Evolutionary conservation across 2,797 vertebrate genomes (phyloP), one percentile per base, ranked within the genome.

Genomic region (Enteromius argenteus): DNA sequence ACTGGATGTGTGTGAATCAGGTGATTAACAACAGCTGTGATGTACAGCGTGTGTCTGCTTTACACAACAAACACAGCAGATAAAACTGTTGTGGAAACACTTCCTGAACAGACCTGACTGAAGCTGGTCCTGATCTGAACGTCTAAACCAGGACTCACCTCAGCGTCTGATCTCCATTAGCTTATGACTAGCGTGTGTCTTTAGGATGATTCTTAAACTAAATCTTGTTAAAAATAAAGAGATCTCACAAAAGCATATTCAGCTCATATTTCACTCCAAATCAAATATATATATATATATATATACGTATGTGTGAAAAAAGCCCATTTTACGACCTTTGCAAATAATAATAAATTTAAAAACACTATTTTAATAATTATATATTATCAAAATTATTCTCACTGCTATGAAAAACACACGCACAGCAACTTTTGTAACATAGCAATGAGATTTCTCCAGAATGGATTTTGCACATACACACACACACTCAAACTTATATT

Each of bases 41-140:
- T 8, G n/a, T 27, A 27, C 0, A 5, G n/a, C 10, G 69, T 49
- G 69, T 73, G 27, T 30, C 44, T 72, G 27, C 71, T 56, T 56
- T 75, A 75, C 51, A 75, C 51, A 56, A 37, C 30, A 75, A 14
- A 75, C 49, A 75, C 72, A 75, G 17, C 46, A 51, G 44, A 13
- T 51, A 21, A 51, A 74, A 13, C 51, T 75, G 72, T 75, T 37
- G 51, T 56, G 73, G 49, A 75, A 75, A 75, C 73, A 75, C 73
- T 75, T 51, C 42, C 69, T 51, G 69, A 72, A 72, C 68, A 44
- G 13, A 71, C n/a, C 39, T 27, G 42, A 71, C 39, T 17, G 42
- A 27, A 46, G 14, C 71, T 73, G 1, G 17, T 9, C 68, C 39
- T 42, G n/a, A 21, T 42, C 67, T 13, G 37, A 62, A 62, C 58